Percentiles rank a stretch among this genome's conserved stretches.
Evolutionary conservation across 2,888 invertebrate species (phyloP).

Genomic region (Ectobius pallidus): DNA sequence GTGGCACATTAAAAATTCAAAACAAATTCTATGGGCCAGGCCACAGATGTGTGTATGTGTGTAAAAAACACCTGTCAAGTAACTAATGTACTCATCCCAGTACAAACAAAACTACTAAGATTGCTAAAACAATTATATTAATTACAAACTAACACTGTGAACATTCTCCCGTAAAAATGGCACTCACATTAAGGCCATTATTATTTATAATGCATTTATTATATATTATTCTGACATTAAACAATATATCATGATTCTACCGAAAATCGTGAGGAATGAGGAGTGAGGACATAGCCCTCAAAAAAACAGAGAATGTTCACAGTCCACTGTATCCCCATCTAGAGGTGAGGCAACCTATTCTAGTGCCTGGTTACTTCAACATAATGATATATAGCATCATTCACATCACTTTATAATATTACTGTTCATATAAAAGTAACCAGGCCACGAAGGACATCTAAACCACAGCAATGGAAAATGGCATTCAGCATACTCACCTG

Average conservation of each 20-base stretch:
- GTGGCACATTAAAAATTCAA: conserved; percentile 36
- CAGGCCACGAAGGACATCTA: conserved; percentile 24
- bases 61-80: conserved; percentile 38
- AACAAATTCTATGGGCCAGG: conserved; percentile 44
- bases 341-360: conserved; percentile 13
- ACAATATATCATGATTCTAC: conserved; percentile 22
- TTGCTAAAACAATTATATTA: conserved; percentile 18
- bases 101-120: conserved; percentile 33
- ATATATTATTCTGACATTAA: conserved; percentile 9
- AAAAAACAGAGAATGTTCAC: conserved; percentile 39
- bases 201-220: too few species aligned
- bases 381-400: too few species aligned
- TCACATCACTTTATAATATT: background rate
- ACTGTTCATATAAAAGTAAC: conserved; percentile 27
- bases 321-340: conserved; percentile 3
- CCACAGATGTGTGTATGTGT: conserved; percentile 37
- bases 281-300: conserved; percentile 34
- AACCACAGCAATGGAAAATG: conserved; percentile 32
- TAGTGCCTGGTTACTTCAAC: conserved; percentile 8
- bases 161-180: conserved; percentile 35
- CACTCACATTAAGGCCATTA: conserved; percentile 31
- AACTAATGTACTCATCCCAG: conserved; percentile 22
- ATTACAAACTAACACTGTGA: conserved; percentile 34
- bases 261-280: conserved; percentile 33
- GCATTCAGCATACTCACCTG: conserved; percentile 24